phyloP scores from a whole-genome alignment of 1,140 invertebrate species.

The Kradibia gibbosae region DNA sequence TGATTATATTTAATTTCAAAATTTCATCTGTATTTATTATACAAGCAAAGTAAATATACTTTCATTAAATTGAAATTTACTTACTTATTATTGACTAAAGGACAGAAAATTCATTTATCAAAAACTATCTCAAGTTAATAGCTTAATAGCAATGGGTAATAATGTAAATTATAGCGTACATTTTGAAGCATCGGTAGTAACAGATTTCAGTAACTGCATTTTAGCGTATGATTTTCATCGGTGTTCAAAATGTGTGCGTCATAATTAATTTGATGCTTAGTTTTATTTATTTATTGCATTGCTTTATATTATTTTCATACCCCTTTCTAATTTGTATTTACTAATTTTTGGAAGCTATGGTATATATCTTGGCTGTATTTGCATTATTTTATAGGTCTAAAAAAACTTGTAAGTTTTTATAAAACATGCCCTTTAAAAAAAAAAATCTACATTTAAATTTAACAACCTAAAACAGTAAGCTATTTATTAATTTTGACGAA shows the following conservation, averaged over 20 bases:
- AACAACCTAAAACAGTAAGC: neutral
- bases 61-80: too few relatives aligned
- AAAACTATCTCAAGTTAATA: too few relatives aligned
- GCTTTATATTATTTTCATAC: neutral
- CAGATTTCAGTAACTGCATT: too few relatives aligned
- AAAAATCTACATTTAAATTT: neutral
- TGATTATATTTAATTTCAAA: too few relatives aligned
- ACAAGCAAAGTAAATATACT: too few relatives aligned
- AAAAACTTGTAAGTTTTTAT: constrained; percentile 21
- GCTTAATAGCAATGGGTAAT: too few relatives aligned
- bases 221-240: neutral
- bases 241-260: neutral
- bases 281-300: neutral
- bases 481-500: too few relatives aligned
- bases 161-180: too few relatives aligned
- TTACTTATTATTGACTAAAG: too few relatives aligned
- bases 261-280: constrained; percentile 5
- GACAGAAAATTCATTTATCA: too few relatives aligned
- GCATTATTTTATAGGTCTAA: constrained; percentile 24
- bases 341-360: neutral
- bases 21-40: too few relatives aligned
- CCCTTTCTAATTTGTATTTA: neutral
- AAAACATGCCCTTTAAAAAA: neutral
- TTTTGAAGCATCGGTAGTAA: too few relatives aligned
- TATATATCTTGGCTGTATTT: constrained; percentile 21